These are phyloP conservation scores for Ridgeia piscesae DNA, from an alignment of 1,140 invertebrate species.

Conservation along the genomic window DNA sequence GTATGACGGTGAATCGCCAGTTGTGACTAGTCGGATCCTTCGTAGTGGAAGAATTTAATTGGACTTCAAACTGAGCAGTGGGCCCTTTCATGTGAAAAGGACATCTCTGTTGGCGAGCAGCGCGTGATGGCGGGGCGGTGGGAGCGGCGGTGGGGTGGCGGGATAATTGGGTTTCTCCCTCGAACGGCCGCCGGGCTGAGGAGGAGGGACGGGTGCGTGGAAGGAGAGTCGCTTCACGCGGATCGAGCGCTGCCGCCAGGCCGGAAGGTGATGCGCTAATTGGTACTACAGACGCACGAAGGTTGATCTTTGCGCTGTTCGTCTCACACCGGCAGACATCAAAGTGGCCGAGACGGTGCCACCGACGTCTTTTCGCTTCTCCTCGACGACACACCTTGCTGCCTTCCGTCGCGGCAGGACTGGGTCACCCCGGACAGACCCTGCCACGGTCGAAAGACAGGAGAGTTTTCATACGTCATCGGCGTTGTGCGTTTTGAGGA, in stretches of 20 bases:
- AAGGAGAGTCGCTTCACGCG: not conserved
- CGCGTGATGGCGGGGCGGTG: not conserved
- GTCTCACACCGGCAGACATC: not conserved
- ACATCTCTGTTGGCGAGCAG: not conserved
- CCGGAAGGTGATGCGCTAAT: not conserved
- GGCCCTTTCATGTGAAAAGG: not conserved
- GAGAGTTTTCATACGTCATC: not conserved
- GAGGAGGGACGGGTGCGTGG: not conserved
- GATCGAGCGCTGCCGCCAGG: not conserved
- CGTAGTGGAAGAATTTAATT: not conserved
- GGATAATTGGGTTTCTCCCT: not conserved
- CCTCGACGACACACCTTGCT: not conserved
- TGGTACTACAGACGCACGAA: not conserved
- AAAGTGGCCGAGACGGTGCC: not conserved
- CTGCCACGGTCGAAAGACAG: not conserved
- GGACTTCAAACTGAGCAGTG: constrained; percentile 3
- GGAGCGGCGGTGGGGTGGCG: not conserved
- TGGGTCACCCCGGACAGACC: not conserved
- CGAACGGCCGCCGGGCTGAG: not conserved
- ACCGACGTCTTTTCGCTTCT: not conserved
- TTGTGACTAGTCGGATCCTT: not conserved
- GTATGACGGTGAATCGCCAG: not conserved
- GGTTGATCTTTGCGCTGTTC: not conserved
- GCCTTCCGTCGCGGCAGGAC: not conserved
- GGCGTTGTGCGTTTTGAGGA: not conserved